These are phyloP conservation scores for Platalea minor DNA, from an alignment of 2,797 vertebrate genomes.

Conservation along the genomic window DNA sequence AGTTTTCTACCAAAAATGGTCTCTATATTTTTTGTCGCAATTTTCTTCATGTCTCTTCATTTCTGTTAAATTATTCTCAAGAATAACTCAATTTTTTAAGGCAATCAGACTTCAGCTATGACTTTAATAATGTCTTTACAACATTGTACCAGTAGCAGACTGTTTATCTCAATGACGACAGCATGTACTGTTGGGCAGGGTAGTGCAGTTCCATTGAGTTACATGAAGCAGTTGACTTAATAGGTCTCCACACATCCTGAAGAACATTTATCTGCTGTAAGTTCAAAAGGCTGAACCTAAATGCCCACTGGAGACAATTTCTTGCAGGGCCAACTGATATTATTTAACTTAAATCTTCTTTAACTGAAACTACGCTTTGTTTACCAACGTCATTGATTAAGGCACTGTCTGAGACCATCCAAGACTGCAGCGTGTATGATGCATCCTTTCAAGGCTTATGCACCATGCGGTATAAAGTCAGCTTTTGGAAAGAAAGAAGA, in stretches of 20 bases:
- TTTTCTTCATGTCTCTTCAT: background rate
- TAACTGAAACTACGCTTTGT: background rate
- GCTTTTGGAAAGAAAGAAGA: background rate
- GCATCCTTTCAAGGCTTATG: background rate
- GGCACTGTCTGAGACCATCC: background rate
- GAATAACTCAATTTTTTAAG: background rate
- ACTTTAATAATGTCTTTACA: background rate
- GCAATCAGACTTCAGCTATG: background rate
- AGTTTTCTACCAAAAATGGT: background rate
- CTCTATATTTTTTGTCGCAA: background rate
- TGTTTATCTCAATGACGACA: background rate
- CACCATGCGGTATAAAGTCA: background rate
- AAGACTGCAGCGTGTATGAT: rapidly evolving
- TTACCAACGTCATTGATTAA: background rate
- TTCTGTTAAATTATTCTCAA: background rate
- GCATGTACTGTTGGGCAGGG: background rate
- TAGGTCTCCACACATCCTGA: background rate
- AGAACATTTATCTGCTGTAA: background rate
- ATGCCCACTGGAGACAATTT: background rate
- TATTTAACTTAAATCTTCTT: background rate
- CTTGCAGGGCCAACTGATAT: background rate
- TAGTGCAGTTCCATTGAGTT: background rate
- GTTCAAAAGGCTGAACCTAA: background rate
- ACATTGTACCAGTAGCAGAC: background rate
- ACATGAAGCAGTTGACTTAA: background rate